These are phyloP conservation scores for Aythya fuligula DNA, from an alignment of 2,797 vertebrate genomes.

Conservation along the genomic window DNA sequence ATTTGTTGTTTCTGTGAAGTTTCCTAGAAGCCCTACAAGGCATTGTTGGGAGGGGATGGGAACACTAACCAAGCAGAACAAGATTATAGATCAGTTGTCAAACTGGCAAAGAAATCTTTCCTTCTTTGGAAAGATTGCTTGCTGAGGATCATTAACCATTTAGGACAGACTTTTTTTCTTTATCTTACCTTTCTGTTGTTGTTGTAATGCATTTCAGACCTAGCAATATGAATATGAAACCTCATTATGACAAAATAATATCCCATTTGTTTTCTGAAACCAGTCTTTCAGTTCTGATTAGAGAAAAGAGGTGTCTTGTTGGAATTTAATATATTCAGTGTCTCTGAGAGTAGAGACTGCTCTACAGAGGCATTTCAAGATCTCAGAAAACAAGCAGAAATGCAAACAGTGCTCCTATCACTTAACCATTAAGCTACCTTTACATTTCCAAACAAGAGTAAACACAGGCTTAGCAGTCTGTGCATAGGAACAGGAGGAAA, in stretches of 20 bases:
- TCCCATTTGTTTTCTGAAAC: slow-evolving; percentile 65
- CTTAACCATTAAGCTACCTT: not conserved
- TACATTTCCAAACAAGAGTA: not conserved
- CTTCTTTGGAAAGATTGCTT: slow-evolving; percentile 67
- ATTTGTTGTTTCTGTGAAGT: not conserved
- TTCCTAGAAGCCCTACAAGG: slow-evolving; percentile 14
- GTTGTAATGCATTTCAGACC: slow-evolving; percentile 55
- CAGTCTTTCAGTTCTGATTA: slow-evolving; percentile 64
- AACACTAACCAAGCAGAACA: slow-evolving; percentile 51
- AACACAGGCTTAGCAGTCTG: not conserved
- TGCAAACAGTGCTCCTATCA: not conserved
- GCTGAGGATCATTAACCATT: slow-evolving; percentile 75
- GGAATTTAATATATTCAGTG: slow-evolving; percentile 23
- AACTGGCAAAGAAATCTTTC: slow-evolving; percentile 50
- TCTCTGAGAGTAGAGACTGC: not conserved
- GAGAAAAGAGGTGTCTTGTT: slow-evolving; percentile 22
- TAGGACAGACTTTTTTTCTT: slow-evolving; percentile 1
- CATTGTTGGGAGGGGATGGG: not conserved
- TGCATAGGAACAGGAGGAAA: not conserved
- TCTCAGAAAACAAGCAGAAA: slow-evolving; percentile 24
- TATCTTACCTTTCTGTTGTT: not conserved
- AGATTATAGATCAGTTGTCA: slow-evolving; percentile 71
- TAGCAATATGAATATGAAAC: slow-evolving; percentile 67
- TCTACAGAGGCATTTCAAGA: slow-evolving; percentile 12
- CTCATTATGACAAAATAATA: slow-evolving; percentile 69